Evolutionary conservation across 1,140 invertebrate species (phyloP).

Genomic region (Cataglyphis hispanica): DNA sequence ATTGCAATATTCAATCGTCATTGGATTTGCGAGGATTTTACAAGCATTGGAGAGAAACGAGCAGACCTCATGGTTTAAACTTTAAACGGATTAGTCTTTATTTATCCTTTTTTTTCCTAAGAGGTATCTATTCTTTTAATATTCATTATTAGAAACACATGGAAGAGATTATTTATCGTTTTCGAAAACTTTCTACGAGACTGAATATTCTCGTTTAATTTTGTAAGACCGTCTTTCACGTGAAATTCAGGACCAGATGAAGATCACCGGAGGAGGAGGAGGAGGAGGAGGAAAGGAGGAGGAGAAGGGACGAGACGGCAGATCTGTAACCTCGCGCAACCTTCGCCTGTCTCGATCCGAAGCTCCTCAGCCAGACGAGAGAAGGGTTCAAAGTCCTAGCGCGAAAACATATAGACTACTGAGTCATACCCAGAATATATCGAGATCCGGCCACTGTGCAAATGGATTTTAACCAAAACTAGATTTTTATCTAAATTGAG

Average conservation of each 20-base stretch:
- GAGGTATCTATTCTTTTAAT: too few relatives aligned
- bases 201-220: too few relatives aligned
- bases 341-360: slow-evolving; percentile 72
- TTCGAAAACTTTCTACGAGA: too few relatives aligned
- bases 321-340: slow-evolving; percentile 73
- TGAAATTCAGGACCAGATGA: neutral
- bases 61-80: too few relatives aligned
- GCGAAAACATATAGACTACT: slow-evolving; percentile 71
- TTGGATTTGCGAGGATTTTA: too few relatives aligned
- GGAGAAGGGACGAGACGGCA: neutral
- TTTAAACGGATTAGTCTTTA: too few relatives aligned
- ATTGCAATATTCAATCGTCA: too few relatives aligned
- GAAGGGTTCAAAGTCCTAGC: slow-evolving; percentile 79
- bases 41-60: too few relatives aligned
- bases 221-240: neutral
- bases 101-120: too few relatives aligned
- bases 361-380: slow-evolving; percentile 71
- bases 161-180: too few relatives aligned
- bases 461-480: neutral
- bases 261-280: neutral
- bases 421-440: slow-evolving; percentile 61
- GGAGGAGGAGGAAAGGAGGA: neutral
- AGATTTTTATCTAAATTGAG: neutral
- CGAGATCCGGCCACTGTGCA: neutral
- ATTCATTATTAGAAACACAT: too few relatives aligned